Conservation (phyloP, 2,888 invertebrate genomes). For the Philaethria dido region DNA sequence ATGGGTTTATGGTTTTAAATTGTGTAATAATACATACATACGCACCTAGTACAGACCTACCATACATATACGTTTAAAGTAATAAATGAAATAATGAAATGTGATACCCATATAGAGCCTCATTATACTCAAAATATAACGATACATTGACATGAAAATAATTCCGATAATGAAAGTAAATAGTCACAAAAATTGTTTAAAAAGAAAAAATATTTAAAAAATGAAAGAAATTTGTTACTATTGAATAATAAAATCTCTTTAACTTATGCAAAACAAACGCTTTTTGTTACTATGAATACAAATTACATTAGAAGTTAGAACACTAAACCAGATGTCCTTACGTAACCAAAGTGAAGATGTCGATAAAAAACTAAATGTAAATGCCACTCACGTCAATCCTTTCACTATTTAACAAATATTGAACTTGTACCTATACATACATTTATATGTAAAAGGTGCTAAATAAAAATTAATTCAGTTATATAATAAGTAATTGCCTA, state of each 20-base stretch:
- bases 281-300: slow-evolving; percentile 6
- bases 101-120: no score
- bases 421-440: background rate
- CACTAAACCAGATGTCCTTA: slow-evolving; percentile 18
- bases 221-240: background rate
- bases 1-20: no score
- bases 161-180: no score
- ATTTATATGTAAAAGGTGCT: background rate
- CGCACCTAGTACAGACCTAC: no score
- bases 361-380: background rate
- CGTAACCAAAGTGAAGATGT: slow-evolving; percentile 19
- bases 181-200: background rate
- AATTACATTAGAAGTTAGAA: slow-evolving; percentile 7
- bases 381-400: slow-evolving; percentile 26
- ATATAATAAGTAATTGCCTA: background rate
- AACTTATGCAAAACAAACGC: slow-evolving; percentile 8
- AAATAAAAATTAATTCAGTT: background rate
- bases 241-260: background rate
- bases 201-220: background rate
- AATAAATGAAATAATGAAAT: no score
- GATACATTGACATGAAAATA: no score
- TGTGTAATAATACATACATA: no score
- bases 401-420: slow-evolving; percentile 28
- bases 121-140: no score
- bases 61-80: no score